A percentile compares a stretch with the other conserved stretches of the same genome.
phyloP scores from a whole-genome alignment of 2,888 invertebrate genomes.

The Theretra japonica region DNA sequence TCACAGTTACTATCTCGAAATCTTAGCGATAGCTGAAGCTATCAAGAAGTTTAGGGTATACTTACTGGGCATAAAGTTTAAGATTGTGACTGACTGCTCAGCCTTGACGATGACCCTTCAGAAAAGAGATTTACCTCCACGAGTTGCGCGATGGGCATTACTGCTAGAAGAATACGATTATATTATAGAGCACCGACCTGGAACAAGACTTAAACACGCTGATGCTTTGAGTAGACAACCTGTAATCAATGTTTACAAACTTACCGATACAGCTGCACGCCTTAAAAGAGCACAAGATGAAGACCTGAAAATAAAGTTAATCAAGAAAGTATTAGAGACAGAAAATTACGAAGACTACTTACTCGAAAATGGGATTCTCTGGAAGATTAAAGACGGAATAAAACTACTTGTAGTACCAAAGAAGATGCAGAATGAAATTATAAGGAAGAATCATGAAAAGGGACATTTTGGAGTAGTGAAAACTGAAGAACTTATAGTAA shows the following conservation, averaged over 20 bases:
- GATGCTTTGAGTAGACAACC: conserved; percentile 28
- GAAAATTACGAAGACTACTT: conserved; percentile 38
- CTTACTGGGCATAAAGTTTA: no score
- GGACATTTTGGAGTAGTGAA: conserved; percentile 44
- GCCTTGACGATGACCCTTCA: no score
- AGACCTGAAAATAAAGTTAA: conserved; percentile 37
- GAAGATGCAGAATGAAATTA: conserved; percentile 44
- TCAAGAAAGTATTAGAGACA: conserved; percentile 32
- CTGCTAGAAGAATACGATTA: conserved; percentile 40
- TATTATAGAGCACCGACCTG: conserved; percentile 26
- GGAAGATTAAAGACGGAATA: conserved; percentile 38
- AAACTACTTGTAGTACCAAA: conserved; percentile 50
- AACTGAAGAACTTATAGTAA: conserved; percentile 23
- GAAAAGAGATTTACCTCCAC: no score
- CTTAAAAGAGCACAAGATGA: conserved; percentile 35
- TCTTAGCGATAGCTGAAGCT: no score
- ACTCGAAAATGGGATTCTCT: conserved; percentile 41
- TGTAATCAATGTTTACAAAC: not conserved
- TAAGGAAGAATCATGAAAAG: conserved; percentile 37
- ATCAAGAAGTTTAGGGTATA: no score
- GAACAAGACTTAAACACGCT: conserved; percentile 23
- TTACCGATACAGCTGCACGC: conserved; percentile 11
- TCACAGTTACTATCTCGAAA: no score
- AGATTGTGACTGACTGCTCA: no score
- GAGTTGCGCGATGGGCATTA: no score